Base-by-base conservation (phyloP, 2,888 invertebrate species). In the Chrysotoxum bicinctum region DNA sequence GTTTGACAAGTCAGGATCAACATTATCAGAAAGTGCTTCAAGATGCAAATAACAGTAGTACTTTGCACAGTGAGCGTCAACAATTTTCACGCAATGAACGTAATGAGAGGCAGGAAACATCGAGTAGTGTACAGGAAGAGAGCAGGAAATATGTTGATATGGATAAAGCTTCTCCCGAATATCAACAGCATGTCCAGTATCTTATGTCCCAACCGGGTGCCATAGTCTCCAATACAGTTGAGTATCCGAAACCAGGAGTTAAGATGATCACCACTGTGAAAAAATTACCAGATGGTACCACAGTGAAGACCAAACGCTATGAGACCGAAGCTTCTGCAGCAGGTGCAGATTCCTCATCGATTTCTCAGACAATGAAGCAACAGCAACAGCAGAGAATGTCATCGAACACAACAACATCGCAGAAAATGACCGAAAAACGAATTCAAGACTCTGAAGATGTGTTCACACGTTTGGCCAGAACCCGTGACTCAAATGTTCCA, bases 231-330 rank as follows among this genome's bases (percentile, higher is more conserved):
- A 93, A 93, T 74, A 93, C 93, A 77, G 92, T 94, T 69, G 93
- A 94, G 88, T 93, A 94, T 90, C 93, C 94, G 64, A 94, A 95
- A 89, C 93, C 95, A 78, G 94, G 94, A 90, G 94, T 95, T 52
- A 94, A 94, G 91, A 93, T 94, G 86, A 93, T 94, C 8, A 94
- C 94, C 14, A 95, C 95, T 88, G 95, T 95, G 0, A 94, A 94
- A 87, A 94, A 94, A 60, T 91, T 95, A 50, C 94, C 94, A 0
- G 95, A 95, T 89, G 95, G 95, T 16, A 94, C 94, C 2, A 93
- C 93, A 50, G 94, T 95, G 1, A 95, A 95, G n/a, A 95, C 94
- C 81, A 95, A 95, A 21, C 93, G 94, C 52, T 94, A 94, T 43
- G 95, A 95, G 89, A 94, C 94, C 40, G 92, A 91, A 87, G 91